Evolutionary conservation across 1,140 invertebrate genomes (phyloP), one percentile per base, ranked within the genome.

Genomic region (Aphaenogaster ashmeadi): DNA sequence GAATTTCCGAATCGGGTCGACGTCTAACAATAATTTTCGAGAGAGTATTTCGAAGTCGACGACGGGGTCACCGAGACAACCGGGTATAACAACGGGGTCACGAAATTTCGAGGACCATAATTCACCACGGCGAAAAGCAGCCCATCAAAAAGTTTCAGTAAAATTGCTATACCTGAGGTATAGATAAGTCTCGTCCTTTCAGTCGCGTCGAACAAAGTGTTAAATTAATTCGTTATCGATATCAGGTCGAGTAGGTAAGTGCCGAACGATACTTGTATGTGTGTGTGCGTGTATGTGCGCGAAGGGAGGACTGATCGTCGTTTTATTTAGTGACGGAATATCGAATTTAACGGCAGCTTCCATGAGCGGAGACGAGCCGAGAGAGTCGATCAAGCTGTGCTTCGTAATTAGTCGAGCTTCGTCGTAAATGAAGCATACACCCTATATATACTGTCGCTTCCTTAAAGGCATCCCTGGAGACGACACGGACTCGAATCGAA

Each of bases 1-100:
- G 80, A 84, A 84, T 84, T 81, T 84, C 69, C 21, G 54, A 84
- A 84, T 84, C 69, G 54, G 80, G 80, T 84, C 80, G 80, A 74
- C 69, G 41, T 84, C 80, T 84, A 84, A 84, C 80, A 84, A 84
- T 84, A 84, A 84, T 84, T 84, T 84, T 74, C 80, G 54, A 84
- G 80, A 58, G 79, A 58, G 27, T 83, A 83, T 83, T 83, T 83
- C 18, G 67, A 83, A 83, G 41, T 74, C 67, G 21, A 38, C 69
- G 38, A 74, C 56, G 54, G n/a, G 54, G 36, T 86, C 74, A 78
- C 36, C 41, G 54, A 33, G 36, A 71, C 64, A 81, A 81, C 18
- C 66, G 52, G 21, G 5, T 44, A 44, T 60, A 52, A 52, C 38
- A 69, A 52, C 33, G 13, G 47, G 4, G 44, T 38, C 33, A 18